phyloP scores from a whole-genome alignment of 2,888 invertebrate genomes.

The Strigamia maritima region DNA sequence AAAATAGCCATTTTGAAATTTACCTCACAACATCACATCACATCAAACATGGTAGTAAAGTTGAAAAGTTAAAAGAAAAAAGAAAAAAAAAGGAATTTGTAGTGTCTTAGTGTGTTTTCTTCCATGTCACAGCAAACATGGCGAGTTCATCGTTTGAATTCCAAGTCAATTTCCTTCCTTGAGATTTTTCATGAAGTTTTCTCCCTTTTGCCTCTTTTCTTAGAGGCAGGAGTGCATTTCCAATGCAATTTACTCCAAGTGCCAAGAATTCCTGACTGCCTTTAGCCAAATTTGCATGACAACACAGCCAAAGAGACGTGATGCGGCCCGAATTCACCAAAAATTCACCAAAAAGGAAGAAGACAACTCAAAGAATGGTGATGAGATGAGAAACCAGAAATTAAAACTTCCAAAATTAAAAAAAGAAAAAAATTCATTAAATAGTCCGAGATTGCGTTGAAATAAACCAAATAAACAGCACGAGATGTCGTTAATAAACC shows the following conservation, averaged over 20 bases:
- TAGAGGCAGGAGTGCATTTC: constrained; percentile 20
- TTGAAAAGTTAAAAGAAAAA: too few species aligned
- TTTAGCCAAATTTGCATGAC: constrained; percentile 24
- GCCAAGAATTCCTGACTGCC: constrained; percentile 22
- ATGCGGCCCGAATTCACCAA: background rate
- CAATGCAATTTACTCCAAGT: constrained; percentile 27
- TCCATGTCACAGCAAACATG: constrained; percentile 19
- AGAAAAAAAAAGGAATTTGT: too few species aligned
- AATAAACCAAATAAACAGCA: too few species aligned
- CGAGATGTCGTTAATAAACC: too few species aligned
- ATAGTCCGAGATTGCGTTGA: too few species aligned
- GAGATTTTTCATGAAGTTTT: constrained; percentile 28
- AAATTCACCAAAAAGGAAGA: background rate
- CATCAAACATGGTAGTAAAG: constrained; percentile 1
- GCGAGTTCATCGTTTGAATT: constrained; percentile 7
- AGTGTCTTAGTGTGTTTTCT: background rate
- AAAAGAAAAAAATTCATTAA: too few species aligned
- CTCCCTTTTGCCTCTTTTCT: constrained; percentile 18
- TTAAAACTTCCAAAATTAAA: background rate
- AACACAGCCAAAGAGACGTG: constrained; percentile 8
- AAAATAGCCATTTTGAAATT: background rate
- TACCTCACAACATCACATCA: constrained; percentile 1
- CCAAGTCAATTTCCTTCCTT: constrained; percentile 18
- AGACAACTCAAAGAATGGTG: background rate
- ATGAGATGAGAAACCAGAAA: constrained; percentile 9